These are phyloP conservation scores for Premnoplex brunnescens DNA, from an alignment of 2,797 vertebrate species.

Conservation along the genomic window DNA sequence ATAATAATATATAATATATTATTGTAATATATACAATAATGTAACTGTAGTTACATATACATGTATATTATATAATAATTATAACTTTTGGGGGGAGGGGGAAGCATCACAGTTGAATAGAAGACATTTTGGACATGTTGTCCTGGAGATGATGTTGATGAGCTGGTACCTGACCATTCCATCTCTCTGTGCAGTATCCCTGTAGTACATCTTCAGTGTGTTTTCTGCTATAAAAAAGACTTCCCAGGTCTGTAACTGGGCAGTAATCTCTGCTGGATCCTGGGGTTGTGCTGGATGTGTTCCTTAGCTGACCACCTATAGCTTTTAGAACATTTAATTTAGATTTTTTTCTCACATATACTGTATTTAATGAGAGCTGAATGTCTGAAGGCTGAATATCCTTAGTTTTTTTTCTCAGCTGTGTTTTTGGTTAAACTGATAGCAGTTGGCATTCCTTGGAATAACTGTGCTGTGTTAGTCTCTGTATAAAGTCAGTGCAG, in stretches of 20 bases:
- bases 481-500: not conserved
- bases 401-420: not conserved
- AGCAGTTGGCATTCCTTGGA: not conserved
- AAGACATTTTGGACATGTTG: not conserved
- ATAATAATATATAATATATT: not conserved
- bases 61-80: not conserved
- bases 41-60: not conserved
- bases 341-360: fast-evolving
- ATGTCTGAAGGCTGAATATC: not conserved
- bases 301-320: not conserved
- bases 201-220: not conserved
- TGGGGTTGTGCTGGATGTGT: not conserved
- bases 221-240: not conserved
- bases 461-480: not conserved
- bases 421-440: not conserved
- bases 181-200: not conserved
- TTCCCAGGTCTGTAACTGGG: not conserved
- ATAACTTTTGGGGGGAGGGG: fast-evolving
- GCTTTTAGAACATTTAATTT: not conserved
- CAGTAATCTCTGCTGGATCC: not conserved
- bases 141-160: not conserved
- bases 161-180: not conserved
- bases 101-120: not conserved
- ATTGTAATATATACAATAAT: not conserved
- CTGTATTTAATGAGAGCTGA: not conserved